phyloP scores from a whole-genome alignment of 2,113 vertebrate genomes.

The Asarcornis scutulata region DNA sequence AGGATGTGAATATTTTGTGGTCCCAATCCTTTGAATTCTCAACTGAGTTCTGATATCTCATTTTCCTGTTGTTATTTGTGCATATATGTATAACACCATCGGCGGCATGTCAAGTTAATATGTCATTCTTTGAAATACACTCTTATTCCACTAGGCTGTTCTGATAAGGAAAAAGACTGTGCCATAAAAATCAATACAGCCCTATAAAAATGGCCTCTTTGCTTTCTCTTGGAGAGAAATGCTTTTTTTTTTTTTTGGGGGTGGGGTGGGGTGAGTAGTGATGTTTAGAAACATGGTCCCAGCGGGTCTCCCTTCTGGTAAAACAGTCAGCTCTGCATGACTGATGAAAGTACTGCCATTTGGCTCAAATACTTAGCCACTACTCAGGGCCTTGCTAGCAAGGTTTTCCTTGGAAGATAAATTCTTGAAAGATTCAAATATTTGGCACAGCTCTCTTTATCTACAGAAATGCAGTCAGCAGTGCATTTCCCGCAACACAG shows the following conservation, averaged over 20 bases:
- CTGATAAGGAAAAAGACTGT: neutral
- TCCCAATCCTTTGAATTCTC: neutral
- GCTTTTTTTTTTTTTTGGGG: neutral
- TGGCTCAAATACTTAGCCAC: neutral
- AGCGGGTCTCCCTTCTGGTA: neutral
- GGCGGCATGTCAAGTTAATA: neutral
- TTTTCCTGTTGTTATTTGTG: neutral
- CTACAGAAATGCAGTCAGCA: neutral
- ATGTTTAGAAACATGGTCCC: neutral
- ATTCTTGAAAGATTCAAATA: neutral
- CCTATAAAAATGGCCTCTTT: neutral
- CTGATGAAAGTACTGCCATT: neutral
- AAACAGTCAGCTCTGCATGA: neutral
- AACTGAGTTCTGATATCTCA: neutral
- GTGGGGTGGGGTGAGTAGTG: too few relatives aligned
- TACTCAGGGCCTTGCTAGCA: neutral
- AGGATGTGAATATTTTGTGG: neutral
- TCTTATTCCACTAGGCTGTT: neutral
- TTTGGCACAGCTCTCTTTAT: neutral
- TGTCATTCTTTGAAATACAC: neutral
- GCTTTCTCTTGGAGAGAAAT: neutral
- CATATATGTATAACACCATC: too few relatives aligned
- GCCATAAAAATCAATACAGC: neutral
- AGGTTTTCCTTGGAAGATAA: neutral
- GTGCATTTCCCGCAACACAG: fast-evolving